phyloP scores from a whole-genome alignment of 2,797 vertebrate species.

The Oryzias dopingdopingensis region DNA sequence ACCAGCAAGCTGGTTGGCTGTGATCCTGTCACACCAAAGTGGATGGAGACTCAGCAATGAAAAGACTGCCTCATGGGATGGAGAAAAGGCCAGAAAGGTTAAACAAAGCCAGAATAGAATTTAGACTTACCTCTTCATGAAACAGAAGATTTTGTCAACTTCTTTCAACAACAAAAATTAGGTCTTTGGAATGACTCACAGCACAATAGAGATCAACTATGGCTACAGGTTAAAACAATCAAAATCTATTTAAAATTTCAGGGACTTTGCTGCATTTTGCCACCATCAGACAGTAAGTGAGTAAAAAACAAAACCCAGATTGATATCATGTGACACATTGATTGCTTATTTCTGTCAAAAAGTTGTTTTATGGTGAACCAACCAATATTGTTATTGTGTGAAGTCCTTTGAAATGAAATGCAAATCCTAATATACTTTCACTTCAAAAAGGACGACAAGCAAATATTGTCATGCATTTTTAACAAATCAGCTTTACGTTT shows the following conservation, averaged over 20 bases:
- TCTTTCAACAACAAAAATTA: constrained; percentile 61
- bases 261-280: constrained; percentile 54
- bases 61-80: constrained; percentile 35
- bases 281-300: constrained; percentile 40
- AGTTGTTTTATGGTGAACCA: too few relatives aligned
- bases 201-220: constrained; percentile 66
- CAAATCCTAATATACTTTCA: too few relatives aligned
- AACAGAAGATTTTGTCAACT: constrained; percentile 39
- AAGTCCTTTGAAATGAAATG: too few relatives aligned
- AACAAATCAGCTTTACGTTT: too few relatives aligned
- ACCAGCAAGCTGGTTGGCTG: constrained; percentile 58
- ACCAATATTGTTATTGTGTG: too few relatives aligned
- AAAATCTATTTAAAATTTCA: constrained; percentile 51
- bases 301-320: constrained; percentile 41
- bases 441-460: too few relatives aligned
- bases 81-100: constrained; percentile 37
- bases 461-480: too few relatives aligned
- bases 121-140: constrained; percentile 46
- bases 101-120: constrained; percentile 45
- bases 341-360: too few relatives aligned
- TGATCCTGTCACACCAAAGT: constrained; percentile 64
- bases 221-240: constrained; percentile 62
- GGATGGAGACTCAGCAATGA: constrained; percentile 40
- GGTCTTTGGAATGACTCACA: constrained; percentile 60
- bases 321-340: too few relatives aligned